Evolutionary conservation across 1,140 invertebrate species (phyloP), one percentile per base, ranked within the genome.

Genomic region (Drosophila repletoides): DNA sequence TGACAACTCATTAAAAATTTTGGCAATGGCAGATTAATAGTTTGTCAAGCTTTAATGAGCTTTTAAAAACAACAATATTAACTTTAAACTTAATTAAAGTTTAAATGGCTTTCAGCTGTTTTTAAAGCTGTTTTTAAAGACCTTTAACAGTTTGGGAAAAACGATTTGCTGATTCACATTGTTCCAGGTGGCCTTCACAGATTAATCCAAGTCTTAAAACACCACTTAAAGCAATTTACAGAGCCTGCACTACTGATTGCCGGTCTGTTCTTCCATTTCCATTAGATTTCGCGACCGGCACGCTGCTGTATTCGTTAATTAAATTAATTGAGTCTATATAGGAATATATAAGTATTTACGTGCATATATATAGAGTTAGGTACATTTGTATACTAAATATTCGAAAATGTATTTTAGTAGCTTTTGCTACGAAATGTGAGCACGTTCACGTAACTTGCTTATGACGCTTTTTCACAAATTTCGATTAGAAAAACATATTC

Each of bases 401-500:
- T 33, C 7, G 12, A 24, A 43, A 12, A 34, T 34, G 10, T 34
- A 51, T 51, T 36, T 34, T 26, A 36, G 4, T n/a, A n/a, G n/a
- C n/a, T 24, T 36, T 15, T 9, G 26, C 29, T 31, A 33, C 45
- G 15, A 31, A 31, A 21, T 6, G 28, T 17, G 6, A 24, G 29
- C 26, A 34, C 15, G 14, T 17, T 63, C 40, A 58, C 68, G 46
- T 51, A 64, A 59, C 12, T 69, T 69, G 63, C 55, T 28, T n/a
- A 52, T 58, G 15, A 10, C 46, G 22, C 24, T 36, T 24, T 29
- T 24, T 22, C 10, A 10, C 45, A 33, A 40, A 31, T 33, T 52
- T 46, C 68, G 74, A 77, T 69, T 72, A 77, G 34, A 9, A 72
- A 9, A 72, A 69, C 45, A 26, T 60, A 38, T 33, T 68, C 36